Base-by-base conservation (phyloP, 2,888 invertebrate species). In the Cataglyphis altisquamis region DNA sequence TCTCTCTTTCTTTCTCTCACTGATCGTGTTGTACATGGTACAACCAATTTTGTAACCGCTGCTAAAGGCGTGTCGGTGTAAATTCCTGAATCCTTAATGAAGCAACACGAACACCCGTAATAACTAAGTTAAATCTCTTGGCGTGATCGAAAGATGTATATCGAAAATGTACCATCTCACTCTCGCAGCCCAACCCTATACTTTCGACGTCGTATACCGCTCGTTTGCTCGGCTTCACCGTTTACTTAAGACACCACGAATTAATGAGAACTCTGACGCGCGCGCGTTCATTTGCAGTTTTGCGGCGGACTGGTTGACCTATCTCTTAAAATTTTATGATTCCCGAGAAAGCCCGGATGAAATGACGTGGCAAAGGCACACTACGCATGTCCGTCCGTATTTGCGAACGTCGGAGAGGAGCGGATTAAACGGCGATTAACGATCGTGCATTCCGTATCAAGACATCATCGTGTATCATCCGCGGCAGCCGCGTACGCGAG, bases 351-450 rank as follows among this genome's bases (percentile, higher is more conserved):
- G 8, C 63, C 48, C n/a, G 48, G 8, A 52, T n/a, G 48, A 52
- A 52, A 52, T 52, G 48, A 52, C 48, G 48, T 8, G 48, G 48
- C 48, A 2, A 18, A 6, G 18, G 18, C 48, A 18, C 48, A 48
- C 48, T 48, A 48, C 48, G 48, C n/a, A 3, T 15, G 18, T 55
- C 41, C 55, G 55, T 32, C 32, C 64, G 39, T 52, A 45, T 41
- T 41, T 73, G 48, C 57, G 29, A 73, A 6, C 32, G 29, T 15
- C 5, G 63, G 63, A n/a, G 64, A 36, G 41, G n/a, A 45, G 57
- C 68, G 88, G 89, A 90, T 89, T 91, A 91, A 91, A 87, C 90
- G 91, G 89, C 92, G 93, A 93, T 93, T 92, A 93, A 93, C 90
- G 91, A 92, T 90, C 84, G 84, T 84, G 89, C 87, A 87, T 90